phyloP scores from a whole-genome alignment of 2,888 invertebrate species.

The Tenthredo distinguenda region DNA sequence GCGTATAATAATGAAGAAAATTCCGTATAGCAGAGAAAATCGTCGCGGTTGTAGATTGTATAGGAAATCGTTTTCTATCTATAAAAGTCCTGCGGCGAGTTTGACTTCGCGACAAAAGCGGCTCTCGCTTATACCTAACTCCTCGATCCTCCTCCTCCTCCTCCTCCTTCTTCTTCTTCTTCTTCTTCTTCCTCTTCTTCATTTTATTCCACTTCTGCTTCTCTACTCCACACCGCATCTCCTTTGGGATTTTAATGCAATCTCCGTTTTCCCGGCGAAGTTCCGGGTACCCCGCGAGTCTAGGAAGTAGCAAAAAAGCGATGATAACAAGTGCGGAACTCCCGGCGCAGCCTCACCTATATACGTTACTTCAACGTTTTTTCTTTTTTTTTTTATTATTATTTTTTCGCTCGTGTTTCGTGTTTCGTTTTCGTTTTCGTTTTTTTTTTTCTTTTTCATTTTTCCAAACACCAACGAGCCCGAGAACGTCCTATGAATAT shows the following conservation, averaged over 20 bases:
- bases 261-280: not conserved
- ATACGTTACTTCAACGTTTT: not conserved
- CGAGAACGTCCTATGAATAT: slow-evolving; percentile 24
- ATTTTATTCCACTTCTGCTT: not conserved
- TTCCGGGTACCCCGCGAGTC: not conserved
- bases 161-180: not conserved
- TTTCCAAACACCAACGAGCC: not conserved
- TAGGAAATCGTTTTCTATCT: not conserved
- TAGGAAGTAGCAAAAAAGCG: slow-evolving; percentile 25
- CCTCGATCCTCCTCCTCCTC: not conserved
- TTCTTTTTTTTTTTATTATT: not conserved
- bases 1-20: not conserved
- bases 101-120: not conserved
- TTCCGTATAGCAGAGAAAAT: no score
- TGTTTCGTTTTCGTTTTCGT: not conserved
- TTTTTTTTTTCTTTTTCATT: not conserved
- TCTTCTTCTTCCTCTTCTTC: not conserved
- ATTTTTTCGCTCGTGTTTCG: no score
- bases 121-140: not conserved
- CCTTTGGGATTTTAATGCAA: slow-evolving; percentile 41
- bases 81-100: not conserved
- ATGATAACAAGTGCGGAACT: not conserved
- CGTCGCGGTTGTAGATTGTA: not conserved
- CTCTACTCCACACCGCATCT: not conserved
- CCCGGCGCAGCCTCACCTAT: not conserved